These are phyloP conservation scores for Asteroscopus sphinx DNA, from an alignment of 2,888 invertebrate species.

Conservation along the genomic window DNA sequence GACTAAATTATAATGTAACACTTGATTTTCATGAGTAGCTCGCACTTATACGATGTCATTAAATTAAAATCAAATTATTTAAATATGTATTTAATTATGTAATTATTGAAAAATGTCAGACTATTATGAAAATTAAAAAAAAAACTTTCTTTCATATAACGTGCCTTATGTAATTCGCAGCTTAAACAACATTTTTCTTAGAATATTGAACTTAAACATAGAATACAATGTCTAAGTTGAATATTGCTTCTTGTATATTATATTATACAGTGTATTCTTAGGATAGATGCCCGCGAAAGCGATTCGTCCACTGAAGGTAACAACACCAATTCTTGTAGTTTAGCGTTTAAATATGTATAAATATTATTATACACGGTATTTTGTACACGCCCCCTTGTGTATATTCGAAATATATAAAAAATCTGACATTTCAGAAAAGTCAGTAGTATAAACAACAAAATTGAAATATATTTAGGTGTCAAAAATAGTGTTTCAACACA, in stretches of 20 bases:
- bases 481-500: constrained; percentile 3
- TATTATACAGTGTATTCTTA: constrained; percentile 46
- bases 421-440: background rate
- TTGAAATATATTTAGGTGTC: background rate
- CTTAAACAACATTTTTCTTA: constrained; percentile 33
- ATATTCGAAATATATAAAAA: constrained; percentile 7
- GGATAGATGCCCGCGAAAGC: constrained; percentile 78
- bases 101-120: too few species aligned
- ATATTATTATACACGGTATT: constrained; percentile 45
- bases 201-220: constrained; percentile 34
- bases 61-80: constrained; percentile 5
- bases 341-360: constrained; percentile 56
- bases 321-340: constrained; percentile 84
- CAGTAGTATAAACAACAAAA: constrained; percentile 10
- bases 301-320: constrained; percentile 88
- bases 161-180: constrained; percentile 62
- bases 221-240: constrained; percentile 26
- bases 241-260: constrained; percentile 31
- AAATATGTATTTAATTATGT: constrained; percentile 16
- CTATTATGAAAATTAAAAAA: constrained; percentile 33
- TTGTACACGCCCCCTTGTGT: constrained; percentile 11
- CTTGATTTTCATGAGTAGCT: constrained; percentile 20
- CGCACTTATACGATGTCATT: constrained; percentile 5
- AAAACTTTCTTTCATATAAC: constrained; percentile 22
- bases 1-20: constrained; percentile 6